Conservation (phyloP, 2,113 vertebrate species). For the Coptodon bakossiorum region DNA sequence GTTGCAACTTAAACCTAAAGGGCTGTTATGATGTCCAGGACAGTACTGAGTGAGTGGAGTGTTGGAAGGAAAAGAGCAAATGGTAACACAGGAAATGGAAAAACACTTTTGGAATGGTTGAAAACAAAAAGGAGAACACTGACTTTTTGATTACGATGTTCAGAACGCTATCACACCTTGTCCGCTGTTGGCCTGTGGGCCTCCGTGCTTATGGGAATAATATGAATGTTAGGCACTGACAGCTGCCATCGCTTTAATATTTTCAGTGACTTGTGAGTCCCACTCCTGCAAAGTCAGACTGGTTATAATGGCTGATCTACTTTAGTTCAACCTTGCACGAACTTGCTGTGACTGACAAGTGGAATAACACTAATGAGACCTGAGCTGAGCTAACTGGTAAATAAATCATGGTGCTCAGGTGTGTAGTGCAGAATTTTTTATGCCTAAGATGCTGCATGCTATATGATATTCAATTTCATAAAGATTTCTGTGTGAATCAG, state of each 20-base stretch:
- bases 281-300: neutral
- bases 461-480: neutral
- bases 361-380: neutral
- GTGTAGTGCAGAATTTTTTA: neutral
- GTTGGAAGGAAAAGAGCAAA: fast-evolving
- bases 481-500: neutral
- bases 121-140: neutral
- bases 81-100: neutral
- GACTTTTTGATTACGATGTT: neutral
- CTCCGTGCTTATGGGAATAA: neutral
- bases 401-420: slow-evolving; percentile 11
- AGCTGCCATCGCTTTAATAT: neutral
- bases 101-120: neutral
- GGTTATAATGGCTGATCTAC: neutral
- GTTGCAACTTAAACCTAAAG: neutral
- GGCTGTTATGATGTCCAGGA: neutral
- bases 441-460: neutral
- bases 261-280: neutral
- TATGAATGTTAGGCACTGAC: neutral
- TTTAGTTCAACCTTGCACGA: neutral
- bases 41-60: neutral
- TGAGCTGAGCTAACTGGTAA: neutral
- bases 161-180: neutral
- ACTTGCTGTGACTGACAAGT: neutral
- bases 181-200: neutral